Evolutionary conservation across 1,140 invertebrate genomes (phyloP).

Genomic region (Bombyx mandarina): DNA sequence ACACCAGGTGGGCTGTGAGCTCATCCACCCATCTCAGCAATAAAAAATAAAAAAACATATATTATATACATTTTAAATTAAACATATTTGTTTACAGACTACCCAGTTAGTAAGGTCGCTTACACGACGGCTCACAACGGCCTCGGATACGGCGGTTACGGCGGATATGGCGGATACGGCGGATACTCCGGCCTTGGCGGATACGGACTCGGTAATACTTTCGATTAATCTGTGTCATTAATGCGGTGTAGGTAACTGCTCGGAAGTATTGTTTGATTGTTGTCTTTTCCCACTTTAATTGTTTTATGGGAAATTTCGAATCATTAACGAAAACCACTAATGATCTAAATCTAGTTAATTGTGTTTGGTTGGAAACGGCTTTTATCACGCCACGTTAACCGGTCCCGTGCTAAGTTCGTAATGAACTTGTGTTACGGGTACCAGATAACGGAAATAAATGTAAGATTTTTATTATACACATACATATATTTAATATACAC

Average conservation of each 20-base stretch:
- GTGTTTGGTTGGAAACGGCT: background rate
- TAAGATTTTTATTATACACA: too few species aligned
- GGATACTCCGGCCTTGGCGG: constrained; percentile 29
- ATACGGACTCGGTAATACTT: constrained; percentile 16
- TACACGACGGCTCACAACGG: constrained; percentile 30
- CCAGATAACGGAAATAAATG: too few species aligned
- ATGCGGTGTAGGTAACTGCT: background rate
- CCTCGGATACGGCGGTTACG: constrained; percentile 29
- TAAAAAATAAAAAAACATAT: background rate
- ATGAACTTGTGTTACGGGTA: too few species aligned
- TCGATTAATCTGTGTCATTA: background rate
- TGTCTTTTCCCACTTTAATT: background rate
- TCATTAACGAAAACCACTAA: background rate
- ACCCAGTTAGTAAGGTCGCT: constrained; percentile 49
- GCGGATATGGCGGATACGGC: constrained; percentile 33
- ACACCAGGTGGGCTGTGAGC: too few species aligned
- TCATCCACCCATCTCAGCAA: too few species aligned
- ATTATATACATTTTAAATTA: background rate
- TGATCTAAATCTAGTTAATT: background rate
- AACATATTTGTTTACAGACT: constrained; percentile 15
- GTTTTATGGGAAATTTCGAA: background rate
- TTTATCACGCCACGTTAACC: background rate
- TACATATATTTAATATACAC: too few species aligned
- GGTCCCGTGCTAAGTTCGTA: too few species aligned
- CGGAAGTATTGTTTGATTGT: background rate